Evolutionary conservation across 2,888 invertebrate species (phyloP).

Genomic region (Acrocyrtus sp.): DNA sequence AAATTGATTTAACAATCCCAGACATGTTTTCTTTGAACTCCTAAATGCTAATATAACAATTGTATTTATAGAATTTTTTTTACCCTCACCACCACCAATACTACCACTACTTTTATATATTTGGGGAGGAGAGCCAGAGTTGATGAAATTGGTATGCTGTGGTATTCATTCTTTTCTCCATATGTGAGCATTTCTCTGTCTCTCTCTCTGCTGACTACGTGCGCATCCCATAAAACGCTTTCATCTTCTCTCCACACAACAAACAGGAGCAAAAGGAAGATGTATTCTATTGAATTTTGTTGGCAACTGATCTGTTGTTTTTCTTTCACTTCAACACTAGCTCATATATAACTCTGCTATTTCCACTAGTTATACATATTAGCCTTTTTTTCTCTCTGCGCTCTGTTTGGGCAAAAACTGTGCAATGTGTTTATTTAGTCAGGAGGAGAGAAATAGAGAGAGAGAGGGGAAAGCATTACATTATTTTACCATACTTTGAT

Average conservation of each 20-base stretch:
- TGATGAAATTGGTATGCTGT: not conserved
- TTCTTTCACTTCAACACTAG: no score
- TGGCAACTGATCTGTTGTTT: slow-evolving; percentile 34
- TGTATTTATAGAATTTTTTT: no score
- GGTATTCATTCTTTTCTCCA: no score
- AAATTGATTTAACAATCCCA: no score
- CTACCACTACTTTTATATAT: not conserved
- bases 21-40: no score
- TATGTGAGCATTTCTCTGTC: not conserved
- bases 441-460: not conserved
- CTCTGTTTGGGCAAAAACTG: slow-evolving; percentile 6
- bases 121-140: not conserved
- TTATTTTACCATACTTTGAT: no score
- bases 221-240: not conserved
- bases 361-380: no score
- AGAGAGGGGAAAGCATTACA: not conserved
- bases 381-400: not conserved
- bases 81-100: no score
- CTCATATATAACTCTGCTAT: no score
- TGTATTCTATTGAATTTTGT: slow-evolving; percentile 13
- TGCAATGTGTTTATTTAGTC: not conserved
- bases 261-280: no score
- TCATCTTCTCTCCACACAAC: no score
- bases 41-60: no score
- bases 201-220: not conserved